phyloP scores from a whole-genome alignment of 2,888 invertebrate genomes.

The Suillia variegata region DNA sequence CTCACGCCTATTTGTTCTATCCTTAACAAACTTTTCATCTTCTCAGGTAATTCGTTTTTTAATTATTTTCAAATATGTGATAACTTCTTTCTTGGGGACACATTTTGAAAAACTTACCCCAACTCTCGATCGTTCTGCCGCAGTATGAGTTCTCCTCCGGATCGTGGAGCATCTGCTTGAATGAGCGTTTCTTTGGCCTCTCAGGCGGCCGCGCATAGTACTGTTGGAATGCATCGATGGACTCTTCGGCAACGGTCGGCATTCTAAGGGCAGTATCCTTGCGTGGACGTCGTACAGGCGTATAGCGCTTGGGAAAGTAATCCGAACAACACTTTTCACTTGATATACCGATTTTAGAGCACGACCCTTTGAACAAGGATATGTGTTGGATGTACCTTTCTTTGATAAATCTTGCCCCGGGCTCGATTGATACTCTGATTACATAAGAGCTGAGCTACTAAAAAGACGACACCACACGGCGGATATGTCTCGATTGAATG shows the following conservation, averaged over 20 bases:
- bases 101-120: slow-evolving; percentile 74
- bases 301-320: slow-evolving; percentile 13
- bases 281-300: slow-evolving; percentile 5
- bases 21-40: no score
- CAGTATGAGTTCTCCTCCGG: slow-evolving; percentile 74
- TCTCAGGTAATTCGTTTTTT: no score
- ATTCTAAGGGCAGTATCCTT: slow-evolving; percentile 38
- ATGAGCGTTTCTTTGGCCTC: slow-evolving; percentile 65
- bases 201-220: slow-evolving; percentile 72
- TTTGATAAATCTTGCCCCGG: no score
- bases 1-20: no score
- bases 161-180: slow-evolving; percentile 77
- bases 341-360: slow-evolving; percentile 9
- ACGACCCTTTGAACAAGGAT: no score
- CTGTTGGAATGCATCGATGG: slow-evolving; percentile 68
- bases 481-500: no score
- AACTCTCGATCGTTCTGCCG: slow-evolving; percentile 79
- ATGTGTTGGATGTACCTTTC: no score
- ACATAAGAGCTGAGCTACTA: no score
- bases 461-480: no score
- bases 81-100: no score
- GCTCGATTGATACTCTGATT: no score
- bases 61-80: no score
- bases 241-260: slow-evolving; percentile 61
- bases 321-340: slow-evolving; percentile 20